Conservation (phyloP, 1,140 invertebrate genomes). For the Leptonema lineaticorne region DNA sequence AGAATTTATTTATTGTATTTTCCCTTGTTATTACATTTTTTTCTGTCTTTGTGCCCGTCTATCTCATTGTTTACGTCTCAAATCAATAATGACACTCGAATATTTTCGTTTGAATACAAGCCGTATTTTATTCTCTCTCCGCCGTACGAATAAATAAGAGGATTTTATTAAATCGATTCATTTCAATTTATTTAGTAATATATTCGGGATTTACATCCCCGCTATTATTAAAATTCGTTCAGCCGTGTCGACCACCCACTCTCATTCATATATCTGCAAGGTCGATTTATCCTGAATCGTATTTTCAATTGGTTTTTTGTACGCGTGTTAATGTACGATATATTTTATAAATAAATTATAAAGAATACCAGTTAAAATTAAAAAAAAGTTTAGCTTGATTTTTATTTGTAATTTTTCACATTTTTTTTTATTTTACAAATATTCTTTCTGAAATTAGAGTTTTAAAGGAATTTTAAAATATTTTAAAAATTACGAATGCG, state of each 20-base stretch:
- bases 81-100: not conserved
- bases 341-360: no score
- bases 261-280: constrained; percentile 14
- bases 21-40: no score
- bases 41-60: no score
- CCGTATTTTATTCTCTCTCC: constrained; percentile 6
- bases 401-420: no score
- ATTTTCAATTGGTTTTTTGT: constrained; percentile 9
- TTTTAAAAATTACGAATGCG: no score
- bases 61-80: no score
- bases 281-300: constrained; percentile 8
- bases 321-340: constrained; percentile 5
- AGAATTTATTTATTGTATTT: not conserved
- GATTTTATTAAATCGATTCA: constrained; percentile 31
- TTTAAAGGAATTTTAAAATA: no score
- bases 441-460: no score
- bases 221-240: constrained; percentile 27
- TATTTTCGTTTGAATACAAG: constrained; percentile 1
- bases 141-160: constrained; percentile 21
- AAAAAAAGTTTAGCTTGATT: no score
- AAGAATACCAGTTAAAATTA: no score
- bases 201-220: constrained; percentile 39
- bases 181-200: constrained; percentile 36
- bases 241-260: constrained; percentile 23
- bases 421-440: no score